Evolutionary conservation across 2,888 invertebrate genomes (phyloP).

Genomic region (Eupithecia insigniata): DNA sequence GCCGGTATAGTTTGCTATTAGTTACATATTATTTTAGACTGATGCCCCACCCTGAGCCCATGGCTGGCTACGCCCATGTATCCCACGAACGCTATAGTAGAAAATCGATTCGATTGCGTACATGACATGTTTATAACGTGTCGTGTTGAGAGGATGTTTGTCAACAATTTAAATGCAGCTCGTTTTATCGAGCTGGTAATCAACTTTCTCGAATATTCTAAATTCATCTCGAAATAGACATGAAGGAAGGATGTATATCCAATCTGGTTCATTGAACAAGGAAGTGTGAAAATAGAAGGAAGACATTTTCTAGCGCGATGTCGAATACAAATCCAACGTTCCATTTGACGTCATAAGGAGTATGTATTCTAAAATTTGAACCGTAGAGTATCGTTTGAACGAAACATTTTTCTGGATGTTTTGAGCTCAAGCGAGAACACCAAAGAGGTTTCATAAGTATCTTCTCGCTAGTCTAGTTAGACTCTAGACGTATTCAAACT

Average conservation of each 20-base stretch:
- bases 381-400: too few species aligned
- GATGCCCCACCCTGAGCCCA: too few species aligned
- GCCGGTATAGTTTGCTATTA: too few species aligned
- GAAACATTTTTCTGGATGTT: neutral
- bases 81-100: constrained; percentile 3
- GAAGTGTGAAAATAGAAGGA: neutral
- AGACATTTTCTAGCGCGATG: neutral
- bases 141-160: constrained; percentile 28
- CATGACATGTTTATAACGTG: constrained; percentile 20
- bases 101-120: constrained; percentile 9
- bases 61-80: too few species aligned
- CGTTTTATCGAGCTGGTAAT: constrained; percentile 20
- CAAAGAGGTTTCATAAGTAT: neutral
- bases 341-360: neutral
- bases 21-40: too few species aligned
- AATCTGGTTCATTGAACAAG: neutral
- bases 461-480: neutral
- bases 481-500: neutral
- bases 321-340: neutral
- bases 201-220: constrained; percentile 33
- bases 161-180: constrained; percentile 25
- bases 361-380: neutral
- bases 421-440: neutral
- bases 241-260: constrained; percentile 2
- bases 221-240: constrained; percentile 2